Evolutionary conservation across 2,888 invertebrate species (phyloP).

Genomic region (Athripsodes cinereus): DNA sequence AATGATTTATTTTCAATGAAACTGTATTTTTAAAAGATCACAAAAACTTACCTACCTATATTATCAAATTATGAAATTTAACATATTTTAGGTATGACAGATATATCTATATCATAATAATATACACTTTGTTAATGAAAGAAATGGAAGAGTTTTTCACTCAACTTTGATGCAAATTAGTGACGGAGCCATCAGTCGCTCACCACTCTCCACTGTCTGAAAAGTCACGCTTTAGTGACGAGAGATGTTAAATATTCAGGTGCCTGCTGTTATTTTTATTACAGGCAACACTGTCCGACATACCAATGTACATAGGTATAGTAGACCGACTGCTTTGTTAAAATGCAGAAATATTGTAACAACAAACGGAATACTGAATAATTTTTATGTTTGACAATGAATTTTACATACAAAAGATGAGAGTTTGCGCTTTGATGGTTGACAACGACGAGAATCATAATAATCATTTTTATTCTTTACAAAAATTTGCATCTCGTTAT

Average conservation of each 20-base stretch:
- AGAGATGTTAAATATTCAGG: constrained; percentile 18
- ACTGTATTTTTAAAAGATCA: too few species aligned
- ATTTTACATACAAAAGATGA: background rate
- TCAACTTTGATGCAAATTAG: constrained; percentile 1
- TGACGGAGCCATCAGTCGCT: background rate
- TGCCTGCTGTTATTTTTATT: constrained; percentile 3
- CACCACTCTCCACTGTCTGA: constrained; percentile 6
- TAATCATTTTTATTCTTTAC: too few species aligned
- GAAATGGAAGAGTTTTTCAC: background rate
- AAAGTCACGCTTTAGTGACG: constrained; percentile 16
- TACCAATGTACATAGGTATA: too few species aligned
- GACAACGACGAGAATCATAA: background rate
- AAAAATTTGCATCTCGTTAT: too few species aligned
- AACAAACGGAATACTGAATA: background rate
- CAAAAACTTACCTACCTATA: too few species aligned
- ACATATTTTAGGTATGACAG: too few species aligned
- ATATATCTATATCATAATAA: too few species aligned
- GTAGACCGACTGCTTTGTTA: too few species aligned
- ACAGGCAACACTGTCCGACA: background rate
- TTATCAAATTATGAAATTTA: too few species aligned
- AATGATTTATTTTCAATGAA: too few species aligned
- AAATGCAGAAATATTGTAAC: background rate
- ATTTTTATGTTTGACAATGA: background rate
- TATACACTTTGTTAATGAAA: background rate
- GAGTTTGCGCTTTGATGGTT: background rate